Base-by-base conservation (phyloP, 2,113 vertebrate species). In the Solenodon paradoxus region DNA sequence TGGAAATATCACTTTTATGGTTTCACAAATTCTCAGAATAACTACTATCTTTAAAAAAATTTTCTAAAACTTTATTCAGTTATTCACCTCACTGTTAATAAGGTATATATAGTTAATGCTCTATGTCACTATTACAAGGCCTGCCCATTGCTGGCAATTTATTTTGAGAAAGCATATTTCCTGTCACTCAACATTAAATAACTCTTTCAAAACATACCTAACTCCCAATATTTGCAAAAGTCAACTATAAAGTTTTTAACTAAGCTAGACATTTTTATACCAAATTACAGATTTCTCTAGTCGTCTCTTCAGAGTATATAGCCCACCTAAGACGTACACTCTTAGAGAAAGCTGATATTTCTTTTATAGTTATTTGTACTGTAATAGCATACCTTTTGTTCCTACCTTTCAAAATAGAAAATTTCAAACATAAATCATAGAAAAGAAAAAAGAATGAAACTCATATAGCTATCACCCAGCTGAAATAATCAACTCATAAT, bases 371-470 rank as follows among this genome's bases (percentile, higher is more conserved):
- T 87, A 9, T 87, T 53, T 90, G 16, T 64, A 80, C 11, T 75
- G 28, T 57, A 72, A 80, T 30, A 42, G 49, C 32, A 83, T 49
- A 69, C 24, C 64, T 35, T 68, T 91, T 94, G 38, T 88, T 80
- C 59, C 32, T 59, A 77, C 15, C 22, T 59, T 87, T 75, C 69
- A 80, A 10, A 87, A 42, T 55, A 3, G 68, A 88, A 93, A 96
- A 63, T 82, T 59, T 88, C 63, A 91, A 78, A 84, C 28, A 85
- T 16, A 82, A 1, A 66, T 30, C 80, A 92, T 87, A 12, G 9
- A 82, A 89, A 32, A 95, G 13, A 95, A 26, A 40, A 53, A 69
- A 78, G 51, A 86, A 55, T 26, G 42, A 95, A 88, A 93, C 26
- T 8, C 38, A 64, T 12, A 47, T 0, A 92, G 17, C 38, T 45